Conservation (phyloP, 2,888 invertebrate genomes). For the Lordiphosa andalusiaca region DNA sequence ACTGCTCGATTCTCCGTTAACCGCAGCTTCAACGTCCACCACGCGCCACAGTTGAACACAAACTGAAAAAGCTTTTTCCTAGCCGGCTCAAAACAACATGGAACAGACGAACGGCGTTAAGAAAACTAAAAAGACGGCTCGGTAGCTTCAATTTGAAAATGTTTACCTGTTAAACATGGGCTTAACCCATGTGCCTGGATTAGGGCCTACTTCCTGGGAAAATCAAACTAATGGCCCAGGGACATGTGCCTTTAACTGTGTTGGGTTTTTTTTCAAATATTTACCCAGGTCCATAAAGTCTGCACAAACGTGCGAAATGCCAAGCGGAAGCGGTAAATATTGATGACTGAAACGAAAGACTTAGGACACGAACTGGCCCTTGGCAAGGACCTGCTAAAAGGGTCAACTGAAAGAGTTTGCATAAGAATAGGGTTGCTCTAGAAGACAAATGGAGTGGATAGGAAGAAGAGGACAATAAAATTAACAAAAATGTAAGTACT, state of each 20-base stretch:
- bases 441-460: conserved; percentile 8
- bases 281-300: conserved; percentile 33
- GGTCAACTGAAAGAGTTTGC: conserved; percentile 10
- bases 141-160: conserved; percentile 20
- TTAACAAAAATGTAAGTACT: not conserved
- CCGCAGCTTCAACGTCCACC: conserved; percentile 51
- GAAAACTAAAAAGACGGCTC: conserved; percentile 36
- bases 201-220: conserved; percentile 47
- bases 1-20: conserved; percentile 24
- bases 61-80: conserved; percentile 42
- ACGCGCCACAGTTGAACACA: conserved; percentile 64
- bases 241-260: conserved; percentile 40
- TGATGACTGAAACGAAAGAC: conserved; percentile 36
- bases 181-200: conserved; percentile 38
- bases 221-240: conserved; percentile 40
- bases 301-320: conserved; percentile 50
- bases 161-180: conserved; percentile 39
- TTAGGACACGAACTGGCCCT: conserved; percentile 44
- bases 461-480: conserved; percentile 1
- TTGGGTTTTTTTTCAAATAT: conserved; percentile 48
- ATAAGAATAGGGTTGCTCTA: conserved; percentile 13
- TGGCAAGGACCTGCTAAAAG: conserved; percentile 42
- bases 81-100: conserved; percentile 19
- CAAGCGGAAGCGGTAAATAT: conserved; percentile 51
- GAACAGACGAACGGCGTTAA: conserved; percentile 42